phyloP scores from a whole-genome alignment of 92 coral and sea anemone genomes.

The Epizoanthus ramosus region DNA sequence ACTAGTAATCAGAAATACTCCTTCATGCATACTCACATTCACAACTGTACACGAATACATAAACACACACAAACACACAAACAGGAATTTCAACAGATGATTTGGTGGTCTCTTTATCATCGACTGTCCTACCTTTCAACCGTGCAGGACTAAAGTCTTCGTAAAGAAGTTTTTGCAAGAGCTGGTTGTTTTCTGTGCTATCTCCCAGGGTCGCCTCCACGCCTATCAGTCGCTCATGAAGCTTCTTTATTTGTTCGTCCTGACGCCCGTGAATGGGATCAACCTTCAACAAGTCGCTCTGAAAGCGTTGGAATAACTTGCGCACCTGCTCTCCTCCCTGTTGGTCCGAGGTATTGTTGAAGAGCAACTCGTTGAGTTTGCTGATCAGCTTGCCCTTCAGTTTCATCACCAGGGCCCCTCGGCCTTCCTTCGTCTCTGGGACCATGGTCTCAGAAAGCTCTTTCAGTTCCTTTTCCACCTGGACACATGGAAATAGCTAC shows the following conservation, averaged over 20 bases:
- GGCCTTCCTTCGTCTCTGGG: conserved; percentile 58
- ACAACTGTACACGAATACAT: too few relatives aligned
- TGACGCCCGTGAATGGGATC: conserved; percentile 59
- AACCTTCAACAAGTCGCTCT: conserved; percentile 45
- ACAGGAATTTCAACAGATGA: too few relatives aligned
- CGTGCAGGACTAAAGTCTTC: conserved; percentile 40
- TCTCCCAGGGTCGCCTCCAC: conserved; percentile 82
- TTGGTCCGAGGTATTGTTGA: conserved; percentile 64
- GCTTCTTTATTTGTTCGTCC: conserved; percentile 58
- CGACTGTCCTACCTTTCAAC: conserved; percentile 7
- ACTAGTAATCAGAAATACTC: too few relatives aligned
- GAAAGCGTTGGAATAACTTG: conserved; percentile 48
- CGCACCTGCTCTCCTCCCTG: conserved; percentile 78
- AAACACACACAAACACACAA: too few relatives aligned
- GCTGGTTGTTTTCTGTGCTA: conserved; percentile 82
- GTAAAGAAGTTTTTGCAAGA: conserved; percentile 63
- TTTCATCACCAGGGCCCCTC: conserved; percentile 62
- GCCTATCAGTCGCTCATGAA: conserved; percentile 66
- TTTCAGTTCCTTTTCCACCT: conserved; percentile 63
- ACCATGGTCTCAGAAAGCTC: conserved; percentile 58
- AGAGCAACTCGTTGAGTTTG: conserved; percentile 55
- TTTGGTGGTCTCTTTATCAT: too few relatives aligned
- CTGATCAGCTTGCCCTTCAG: conserved; percentile 54
- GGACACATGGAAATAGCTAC: neutral
- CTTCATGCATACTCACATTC: too few relatives aligned